Conservation (phyloP, 2,888 invertebrate genomes). For the Portevinia maculata region DNA sequence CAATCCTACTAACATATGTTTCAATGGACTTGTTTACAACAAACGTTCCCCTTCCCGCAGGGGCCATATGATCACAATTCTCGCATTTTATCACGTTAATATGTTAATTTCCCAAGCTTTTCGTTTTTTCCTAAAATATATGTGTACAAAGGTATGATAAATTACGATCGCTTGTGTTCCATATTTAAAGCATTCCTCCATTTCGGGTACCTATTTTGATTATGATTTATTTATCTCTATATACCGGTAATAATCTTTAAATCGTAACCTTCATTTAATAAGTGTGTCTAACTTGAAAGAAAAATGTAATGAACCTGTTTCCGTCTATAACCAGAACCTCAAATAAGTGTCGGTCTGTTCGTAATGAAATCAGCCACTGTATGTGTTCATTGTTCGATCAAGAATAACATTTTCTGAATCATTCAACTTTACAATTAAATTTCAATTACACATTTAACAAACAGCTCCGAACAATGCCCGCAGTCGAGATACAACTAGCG, state of each 20-base stretch:
- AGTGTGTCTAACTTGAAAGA: conserved; percentile 20
- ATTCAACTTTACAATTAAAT: conserved; percentile 38
- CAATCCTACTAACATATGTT: background rate
- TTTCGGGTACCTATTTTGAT: conserved; percentile 11
- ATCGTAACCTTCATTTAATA: conserved; percentile 39
- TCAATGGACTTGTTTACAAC: conserved; percentile 1
- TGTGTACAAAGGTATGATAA: background rate
- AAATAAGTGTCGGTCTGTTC: background rate
- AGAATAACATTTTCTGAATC: conserved; percentile 17
- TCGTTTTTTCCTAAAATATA: background rate
- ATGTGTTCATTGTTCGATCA: conserved; percentile 44
- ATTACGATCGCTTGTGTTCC: too few relatives aligned
- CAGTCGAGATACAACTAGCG: background rate
- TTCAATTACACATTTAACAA: conserved; percentile 35
- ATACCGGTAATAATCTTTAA: conserved; percentile 16
- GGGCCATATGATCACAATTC: background rate
- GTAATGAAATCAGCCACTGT: conserved; percentile 1
- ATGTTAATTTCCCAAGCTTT: background rate
- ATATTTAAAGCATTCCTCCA: background rate
- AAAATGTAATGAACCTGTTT: background rate
- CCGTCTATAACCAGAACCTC: background rate
- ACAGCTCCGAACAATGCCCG: conserved; percentile 2
- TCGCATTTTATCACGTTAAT: background rate
- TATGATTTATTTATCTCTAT: conserved; percentile 9
- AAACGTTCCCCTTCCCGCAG: background rate